Conservation (phyloP, 2,888 invertebrate genomes). For the Salpingus planirostris region DNA sequence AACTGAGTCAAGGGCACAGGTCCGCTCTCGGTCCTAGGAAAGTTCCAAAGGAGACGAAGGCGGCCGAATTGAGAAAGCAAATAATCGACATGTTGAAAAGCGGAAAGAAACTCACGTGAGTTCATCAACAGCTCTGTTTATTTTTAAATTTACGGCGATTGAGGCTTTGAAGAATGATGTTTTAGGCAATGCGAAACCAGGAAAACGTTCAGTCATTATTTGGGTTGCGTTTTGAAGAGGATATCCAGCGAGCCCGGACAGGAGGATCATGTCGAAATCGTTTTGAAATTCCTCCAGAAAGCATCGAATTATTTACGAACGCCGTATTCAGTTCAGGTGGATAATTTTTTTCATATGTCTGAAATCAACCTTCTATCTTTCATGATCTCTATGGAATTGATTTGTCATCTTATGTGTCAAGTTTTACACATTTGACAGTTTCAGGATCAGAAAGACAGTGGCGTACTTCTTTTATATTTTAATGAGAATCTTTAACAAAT, state of each 20-base stretch:
- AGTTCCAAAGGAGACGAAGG: slow-evolving; percentile 34
- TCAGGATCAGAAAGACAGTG: too few species aligned
- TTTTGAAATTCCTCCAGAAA: slow-evolving; percentile 67
- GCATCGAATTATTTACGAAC: slow-evolving; percentile 62
- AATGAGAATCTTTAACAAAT: slow-evolving; percentile 1
- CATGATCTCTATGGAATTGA: too few species aligned
- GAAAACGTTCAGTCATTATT: slow-evolving; percentile 68
- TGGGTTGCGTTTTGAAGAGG: slow-evolving; percentile 64
- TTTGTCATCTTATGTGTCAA: too few species aligned
- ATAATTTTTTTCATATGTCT: too few species aligned
- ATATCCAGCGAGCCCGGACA: slow-evolving; percentile 49
- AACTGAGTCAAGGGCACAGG: slow-evolving; percentile 36
- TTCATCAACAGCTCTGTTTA: neutral
- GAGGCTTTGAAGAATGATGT: too few species aligned
- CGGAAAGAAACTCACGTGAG: slow-evolving; percentile 59
- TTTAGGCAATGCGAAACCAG: slow-evolving; percentile 60
- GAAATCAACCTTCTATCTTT: too few species aligned
- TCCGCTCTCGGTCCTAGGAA: slow-evolving; percentile 36
- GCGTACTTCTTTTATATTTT: too few species aligned
- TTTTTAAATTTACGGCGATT: slow-evolving; percentile 16
- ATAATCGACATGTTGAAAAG: slow-evolving; percentile 48
- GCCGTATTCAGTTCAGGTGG: slow-evolving; percentile 56
- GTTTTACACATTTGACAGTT: too few species aligned
- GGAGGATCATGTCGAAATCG: slow-evolving; percentile 55
- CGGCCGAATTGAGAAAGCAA: slow-evolving; percentile 34